Conservation (phyloP, 1,140 invertebrate species). For the Pseudomyrmex concolor region DNA sequence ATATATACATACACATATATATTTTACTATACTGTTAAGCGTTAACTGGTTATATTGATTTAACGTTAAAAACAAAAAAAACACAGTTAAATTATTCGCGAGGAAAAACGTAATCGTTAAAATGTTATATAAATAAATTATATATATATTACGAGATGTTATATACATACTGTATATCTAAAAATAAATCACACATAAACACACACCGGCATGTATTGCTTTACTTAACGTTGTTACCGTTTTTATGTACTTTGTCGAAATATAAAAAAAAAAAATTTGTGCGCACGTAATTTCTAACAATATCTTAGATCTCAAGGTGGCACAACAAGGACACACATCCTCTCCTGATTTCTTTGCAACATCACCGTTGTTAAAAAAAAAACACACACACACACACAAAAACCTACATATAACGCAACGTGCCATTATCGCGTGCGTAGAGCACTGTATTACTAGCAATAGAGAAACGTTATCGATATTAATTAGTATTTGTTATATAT, state of each 20-base stretch:
- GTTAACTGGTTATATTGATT: conserved; percentile 36
- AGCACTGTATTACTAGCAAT: conserved; percentile 1
- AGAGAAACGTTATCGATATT: conserved; percentile 4
- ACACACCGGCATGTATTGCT: conserved; percentile 29
- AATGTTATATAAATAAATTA: not conserved
- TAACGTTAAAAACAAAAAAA: not conserved
- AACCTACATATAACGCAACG: no score
- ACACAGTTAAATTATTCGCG: conserved; percentile 54
- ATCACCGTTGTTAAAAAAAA: not conserved
- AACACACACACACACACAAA: no score
- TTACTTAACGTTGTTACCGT: conserved; percentile 67
- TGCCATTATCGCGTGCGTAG: not conserved
- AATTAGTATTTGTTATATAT: conserved; percentile 37
- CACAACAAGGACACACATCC: not conserved
- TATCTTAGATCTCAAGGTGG: no score
- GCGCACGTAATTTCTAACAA: conserved; percentile 34
- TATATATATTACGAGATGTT: conserved; percentile 34
- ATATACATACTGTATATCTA: conserved; percentile 41
- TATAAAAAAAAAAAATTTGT: no score
- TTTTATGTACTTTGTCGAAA: conserved; percentile 57
- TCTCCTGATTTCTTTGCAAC: not conserved
- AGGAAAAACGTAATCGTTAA: conserved; percentile 55
- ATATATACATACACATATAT: conserved; percentile 57
- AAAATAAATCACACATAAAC: not conserved
- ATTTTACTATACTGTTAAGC: conserved; percentile 71